Conservation (phyloP, 2,797 vertebrate genomes). For the Pipistrellus pipistrellus region DNA sequence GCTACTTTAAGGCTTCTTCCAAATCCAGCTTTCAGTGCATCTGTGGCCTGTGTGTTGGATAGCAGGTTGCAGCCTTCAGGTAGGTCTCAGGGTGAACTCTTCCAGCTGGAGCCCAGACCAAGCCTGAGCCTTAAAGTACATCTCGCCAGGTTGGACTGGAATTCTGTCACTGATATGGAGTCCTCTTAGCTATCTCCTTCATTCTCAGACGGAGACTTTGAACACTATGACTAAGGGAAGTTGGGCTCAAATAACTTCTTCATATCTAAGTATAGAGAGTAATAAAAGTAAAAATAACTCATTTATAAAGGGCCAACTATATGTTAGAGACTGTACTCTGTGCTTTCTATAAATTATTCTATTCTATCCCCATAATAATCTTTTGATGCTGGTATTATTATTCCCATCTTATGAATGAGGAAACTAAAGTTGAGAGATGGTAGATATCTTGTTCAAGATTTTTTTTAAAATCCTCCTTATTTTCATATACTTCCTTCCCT, state of each 20-base stretch:
- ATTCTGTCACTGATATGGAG: not conserved
- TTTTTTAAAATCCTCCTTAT: not conserved
- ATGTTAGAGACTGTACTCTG: not conserved
- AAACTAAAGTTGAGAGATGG: constrained; percentile 24
- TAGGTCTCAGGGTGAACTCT: not conserved
- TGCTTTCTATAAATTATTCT: not conserved
- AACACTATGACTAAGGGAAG: not conserved
- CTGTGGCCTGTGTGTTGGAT: not conserved
- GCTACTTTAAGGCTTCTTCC: constrained; percentile 18
- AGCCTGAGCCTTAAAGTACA: not conserved
- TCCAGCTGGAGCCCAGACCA: not conserved
- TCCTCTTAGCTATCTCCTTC: not conserved
- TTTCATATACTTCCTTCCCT: not conserved
- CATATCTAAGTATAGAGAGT: not conserved
- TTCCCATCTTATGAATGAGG: not conserved
- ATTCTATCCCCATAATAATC: not conserved
- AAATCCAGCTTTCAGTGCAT: not conserved
- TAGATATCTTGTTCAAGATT: not conserved
- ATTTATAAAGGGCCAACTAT: not conserved
- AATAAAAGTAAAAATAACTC: constrained; percentile 6
- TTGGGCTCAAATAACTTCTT: not conserved
- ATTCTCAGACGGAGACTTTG: not conserved
- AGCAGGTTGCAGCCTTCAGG: too few species aligned
- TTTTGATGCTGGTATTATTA: not conserved
- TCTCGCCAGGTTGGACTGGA: not conserved